Evolutionary conservation across 2,888 invertebrate genomes (phyloP), one percentile per base, ranked within the genome.

Genomic region (Tenthredo mesomela): DNA sequence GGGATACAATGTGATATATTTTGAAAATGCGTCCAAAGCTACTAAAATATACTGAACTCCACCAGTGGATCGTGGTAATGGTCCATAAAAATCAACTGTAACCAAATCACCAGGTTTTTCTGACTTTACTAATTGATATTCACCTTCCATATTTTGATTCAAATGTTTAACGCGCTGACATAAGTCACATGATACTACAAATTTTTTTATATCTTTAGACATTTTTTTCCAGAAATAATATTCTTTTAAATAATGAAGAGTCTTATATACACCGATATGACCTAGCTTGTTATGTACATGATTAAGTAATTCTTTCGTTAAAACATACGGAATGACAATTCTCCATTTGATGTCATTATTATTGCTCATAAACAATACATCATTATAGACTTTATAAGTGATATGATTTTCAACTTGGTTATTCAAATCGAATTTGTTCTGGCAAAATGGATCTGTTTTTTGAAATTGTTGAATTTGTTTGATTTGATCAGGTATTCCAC

Each of bases 361-460:
- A 43, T 84, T 70, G 25, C 82, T 70, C 40, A 85, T 65, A 78
- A 87, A 88, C 85, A 87, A 84, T 12, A 88, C 80, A 7, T 83
- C 78, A 7, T 87, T 50, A 70, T 85, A 73, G 18, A 84, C 71
- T 65, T 65, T 21, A 85, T 82, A 85, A 18, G 47, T 54, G 21
- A 54, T 10, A 50, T 54, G 33, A 12, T 2, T 18, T 3, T 85
- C 25, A 2, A n/a, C 33, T 37, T 84, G 21, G 2, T 75, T 50
- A 29, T 21, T 43, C 6, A 37, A 33, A 40, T 82, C 40, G n/a
- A 70, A 50, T 7, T 61, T 40, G 4, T n/a, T 37, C 29, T 29
- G 10, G 0, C 84, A 65, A 29, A 21, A 0, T 4, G n/a, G 29
- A 77, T 86, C 78, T 29, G 58, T 6, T 37, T 65, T 43, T 84